Evolutionary conservation across 2,113 vertebrate genomes (phyloP).

Genomic region (Rafetus swinhoei): DNA sequence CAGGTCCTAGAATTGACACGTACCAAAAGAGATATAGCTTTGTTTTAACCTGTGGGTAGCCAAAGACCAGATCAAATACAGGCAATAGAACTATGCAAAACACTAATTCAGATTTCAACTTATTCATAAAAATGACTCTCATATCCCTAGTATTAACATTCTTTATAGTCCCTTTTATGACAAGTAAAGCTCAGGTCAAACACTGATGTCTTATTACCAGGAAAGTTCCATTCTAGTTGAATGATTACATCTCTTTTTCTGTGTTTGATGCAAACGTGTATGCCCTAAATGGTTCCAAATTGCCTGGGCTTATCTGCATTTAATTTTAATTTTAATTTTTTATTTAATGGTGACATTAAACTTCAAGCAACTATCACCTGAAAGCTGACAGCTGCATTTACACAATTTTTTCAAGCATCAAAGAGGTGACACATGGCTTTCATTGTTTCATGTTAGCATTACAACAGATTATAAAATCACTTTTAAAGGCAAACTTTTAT

Average conservation of each 20-base stretch:
- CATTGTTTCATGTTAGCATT: conserved; percentile 30
- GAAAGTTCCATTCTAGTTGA: conserved; percentile 37
- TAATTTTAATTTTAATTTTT: neutral
- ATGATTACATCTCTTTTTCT: neutral
- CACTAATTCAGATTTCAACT: neutral
- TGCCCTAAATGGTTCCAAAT: conserved; percentile 36
- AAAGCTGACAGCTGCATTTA: conserved; percentile 46
- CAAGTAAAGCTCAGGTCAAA: conserved; percentile 42
- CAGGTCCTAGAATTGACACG: no score
- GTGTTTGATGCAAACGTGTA: conserved; percentile 34
- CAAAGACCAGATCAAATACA: neutral
- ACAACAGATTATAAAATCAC: conserved; percentile 25
- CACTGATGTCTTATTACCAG: conserved; percentile 41
- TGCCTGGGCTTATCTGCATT: conserved; percentile 24
- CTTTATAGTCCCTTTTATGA: neutral
- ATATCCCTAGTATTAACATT: conserved; percentile 22
- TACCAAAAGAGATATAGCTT: neutral
- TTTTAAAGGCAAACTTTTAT: conserved; percentile 47
- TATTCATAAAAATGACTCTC: conserved; percentile 3
- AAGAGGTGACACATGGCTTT: conserved; percentile 42
- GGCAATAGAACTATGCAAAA: neutral
- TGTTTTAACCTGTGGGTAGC: neutral
- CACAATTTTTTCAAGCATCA: neutral
- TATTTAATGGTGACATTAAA: conserved; percentile 25
- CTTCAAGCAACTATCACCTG: conserved; percentile 28